phyloP scores from a whole-genome alignment of 1,140 invertebrate species.

The Coptotermes formosanus region DNA sequence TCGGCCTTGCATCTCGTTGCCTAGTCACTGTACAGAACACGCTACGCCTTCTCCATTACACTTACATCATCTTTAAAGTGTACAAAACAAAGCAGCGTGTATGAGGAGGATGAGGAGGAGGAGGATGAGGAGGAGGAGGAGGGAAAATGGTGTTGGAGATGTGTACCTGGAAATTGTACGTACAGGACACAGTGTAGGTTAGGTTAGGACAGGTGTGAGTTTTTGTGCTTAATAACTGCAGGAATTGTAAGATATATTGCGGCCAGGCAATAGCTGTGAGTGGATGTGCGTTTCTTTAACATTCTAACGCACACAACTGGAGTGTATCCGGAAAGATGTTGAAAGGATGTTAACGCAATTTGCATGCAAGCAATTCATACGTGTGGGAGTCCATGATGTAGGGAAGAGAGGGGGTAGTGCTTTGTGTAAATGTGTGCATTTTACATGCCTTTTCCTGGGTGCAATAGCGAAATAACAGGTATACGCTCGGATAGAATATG shows the following conservation, averaged over 20 bases:
- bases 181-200: no score
- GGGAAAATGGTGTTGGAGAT: no score
- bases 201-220: background rate
- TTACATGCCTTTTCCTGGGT: background rate
- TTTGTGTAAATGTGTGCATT: background rate
- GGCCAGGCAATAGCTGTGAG: background rate
- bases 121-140: no score
- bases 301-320: background rate
- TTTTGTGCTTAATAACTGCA: background rate
- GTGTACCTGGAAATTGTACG: no score
- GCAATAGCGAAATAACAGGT: background rate
- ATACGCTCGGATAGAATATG: background rate
- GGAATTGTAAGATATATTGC: background rate
- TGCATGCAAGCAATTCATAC: background rate
- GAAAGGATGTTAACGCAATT: background rate
- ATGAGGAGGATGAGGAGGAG: no score
- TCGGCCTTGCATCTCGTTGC: no score
- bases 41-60: no score
- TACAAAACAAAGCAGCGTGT: no score
- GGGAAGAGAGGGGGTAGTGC: background rate
- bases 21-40: no score
- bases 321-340: background rate
- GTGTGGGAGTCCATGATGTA: background rate
- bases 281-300: background rate
- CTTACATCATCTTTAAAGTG: no score